Evolutionary conservation across 2,113 vertebrate species (phyloP), one percentile per base, ranked within the genome.

Genomic region (Albula glossodonta): DNA sequence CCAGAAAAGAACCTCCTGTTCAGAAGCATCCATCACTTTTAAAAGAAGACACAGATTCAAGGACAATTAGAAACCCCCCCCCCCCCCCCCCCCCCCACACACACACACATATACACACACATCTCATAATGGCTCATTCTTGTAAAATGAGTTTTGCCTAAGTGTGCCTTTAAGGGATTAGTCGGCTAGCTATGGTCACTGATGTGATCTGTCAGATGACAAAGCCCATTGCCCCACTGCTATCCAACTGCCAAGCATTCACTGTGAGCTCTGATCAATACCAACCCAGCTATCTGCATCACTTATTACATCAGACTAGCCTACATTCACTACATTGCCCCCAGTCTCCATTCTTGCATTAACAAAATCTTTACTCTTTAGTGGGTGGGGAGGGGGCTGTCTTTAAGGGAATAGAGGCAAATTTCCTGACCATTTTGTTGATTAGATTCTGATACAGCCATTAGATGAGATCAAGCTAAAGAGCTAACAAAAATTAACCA

Each of bases 171-270:
- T 52, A 48, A 85, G 78, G 48, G 56, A 48, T 80, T 78, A 48
- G 41, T 60, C 52, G 31, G 84, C 63, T 85, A n/a, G 49, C 17
- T 66, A 78, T 48, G 25, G 53, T 22, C 84, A 51, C 78, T 85
- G 84, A 85, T 66, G 78, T 85, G 84, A 85, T 80, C 84, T 80
- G 84, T 85, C 78, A 85, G 78, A 80, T 85, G 84, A 85, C 78
- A 63, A 85, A 81, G 49, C 80, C 48, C 57, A 81, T 85, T 81
- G 57, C 78, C 56, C 60, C 78, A 51, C 49, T 52, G 52, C n/a
- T 9, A 8, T 31, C 70, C 63, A n/a, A 22, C 63, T 0, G 84
- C 84, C 57, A 52, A 2, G 19, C 15, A 53, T 85, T 51, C 57
- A 53, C 78, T 22, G 15, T 51, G 19, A 25, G 84, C 84, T 15